Conservation (phyloP, 2,113 vertebrate species). For the Upupa epops region DNA sequence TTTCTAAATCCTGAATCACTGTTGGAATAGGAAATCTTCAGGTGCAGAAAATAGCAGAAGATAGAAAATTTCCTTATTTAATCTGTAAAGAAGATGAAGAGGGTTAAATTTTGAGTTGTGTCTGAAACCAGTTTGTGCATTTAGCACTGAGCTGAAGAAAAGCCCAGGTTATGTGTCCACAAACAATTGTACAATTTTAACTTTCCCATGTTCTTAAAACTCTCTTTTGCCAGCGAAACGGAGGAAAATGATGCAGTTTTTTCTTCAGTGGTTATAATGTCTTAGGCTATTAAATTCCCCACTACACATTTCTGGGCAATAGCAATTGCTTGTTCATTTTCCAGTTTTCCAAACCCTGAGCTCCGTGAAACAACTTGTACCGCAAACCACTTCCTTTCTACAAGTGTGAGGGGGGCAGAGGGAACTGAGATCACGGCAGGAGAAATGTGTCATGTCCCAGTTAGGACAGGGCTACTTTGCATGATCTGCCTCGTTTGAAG, state of each 20-base stretch:
- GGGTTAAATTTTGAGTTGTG: background rate
- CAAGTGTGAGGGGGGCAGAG: background rate
- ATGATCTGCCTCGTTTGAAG: background rate
- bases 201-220: background rate
- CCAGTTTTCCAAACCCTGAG: background rate
- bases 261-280: background rate
- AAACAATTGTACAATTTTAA: background rate
- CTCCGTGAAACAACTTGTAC: background rate
- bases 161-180: background rate
- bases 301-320: background rate
- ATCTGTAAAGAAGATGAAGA: background rate
- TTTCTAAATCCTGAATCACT: background rate
- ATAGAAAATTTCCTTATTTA: background rate
- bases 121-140: background rate
- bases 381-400: background rate
- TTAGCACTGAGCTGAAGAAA: background rate
- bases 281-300: background rate
- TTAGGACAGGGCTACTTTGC: fast-evolving
- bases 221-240: background rate
- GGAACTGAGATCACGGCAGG: background rate
- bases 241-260: background rate
- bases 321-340: background rate
- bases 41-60: background rate
- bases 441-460: background rate
- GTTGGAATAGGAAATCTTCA: background rate